Percentiles rank a stretch among this genome's conserved stretches.
phyloP scores from a whole-genome alignment of 2,888 invertebrate genomes.

The Lamproptera curius region DNA sequence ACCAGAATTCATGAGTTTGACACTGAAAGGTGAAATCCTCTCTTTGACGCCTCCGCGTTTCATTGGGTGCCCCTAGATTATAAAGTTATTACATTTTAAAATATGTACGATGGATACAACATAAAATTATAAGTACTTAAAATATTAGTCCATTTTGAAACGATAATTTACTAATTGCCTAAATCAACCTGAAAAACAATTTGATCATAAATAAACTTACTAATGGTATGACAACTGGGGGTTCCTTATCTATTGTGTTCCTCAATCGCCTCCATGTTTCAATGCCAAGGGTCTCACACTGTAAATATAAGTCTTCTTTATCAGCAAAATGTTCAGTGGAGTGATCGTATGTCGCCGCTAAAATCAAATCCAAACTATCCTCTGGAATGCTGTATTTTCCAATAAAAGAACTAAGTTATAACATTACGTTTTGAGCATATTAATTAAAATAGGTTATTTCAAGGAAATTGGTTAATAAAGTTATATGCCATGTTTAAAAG shows the following conservation, averaged over 20 bases:
- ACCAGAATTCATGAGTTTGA: constrained; percentile 89
- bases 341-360: constrained; percentile 83
- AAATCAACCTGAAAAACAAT: no score
- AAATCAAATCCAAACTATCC: constrained; percentile 83
- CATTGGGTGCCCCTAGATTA: constrained; percentile 74
- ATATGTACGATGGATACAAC: no score
- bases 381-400: constrained; percentile 70
- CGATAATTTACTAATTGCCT: not conserved
- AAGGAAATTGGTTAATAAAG: no score
- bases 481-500: no score
- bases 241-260: constrained; percentile 76
- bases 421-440: no score
- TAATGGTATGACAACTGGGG: constrained; percentile 64
- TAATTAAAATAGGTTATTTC: no score
- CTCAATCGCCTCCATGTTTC: constrained; percentile 83
- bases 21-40: constrained; percentile 82
- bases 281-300: constrained; percentile 82
- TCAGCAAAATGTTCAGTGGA: constrained; percentile 80
- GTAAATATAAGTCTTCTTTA: constrained; percentile 80
- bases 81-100: no score
- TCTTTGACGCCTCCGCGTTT: constrained; percentile 80
- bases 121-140: not conserved
- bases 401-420: no score
- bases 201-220: constrained; percentile 46
- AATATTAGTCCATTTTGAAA: not conserved